These are phyloP conservation scores for Crotophaga sulcirostris DNA, from an alignment of 2,113 vertebrate genomes.

Conservation along the genomic window DNA sequence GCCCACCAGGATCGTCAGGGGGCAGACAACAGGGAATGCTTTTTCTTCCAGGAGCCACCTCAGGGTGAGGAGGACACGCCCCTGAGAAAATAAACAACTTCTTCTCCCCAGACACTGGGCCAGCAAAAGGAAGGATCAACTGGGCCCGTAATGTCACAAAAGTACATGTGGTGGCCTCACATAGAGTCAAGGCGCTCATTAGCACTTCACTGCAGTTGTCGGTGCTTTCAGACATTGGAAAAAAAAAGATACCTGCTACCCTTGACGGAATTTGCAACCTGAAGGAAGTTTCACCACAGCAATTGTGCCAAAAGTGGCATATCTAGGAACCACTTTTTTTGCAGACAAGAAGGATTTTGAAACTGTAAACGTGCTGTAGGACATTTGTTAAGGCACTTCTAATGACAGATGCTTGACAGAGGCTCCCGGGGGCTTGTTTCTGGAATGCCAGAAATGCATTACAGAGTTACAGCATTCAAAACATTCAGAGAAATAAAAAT, in stretches of 20 bases:
- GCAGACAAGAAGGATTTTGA: not conserved
- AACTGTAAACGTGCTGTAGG: not conserved
- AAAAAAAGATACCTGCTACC: not conserved
- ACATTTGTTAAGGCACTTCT: not conserved
- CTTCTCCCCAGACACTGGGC: not conserved
- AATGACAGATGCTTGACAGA: not conserved
- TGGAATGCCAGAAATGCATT: slow-evolving; percentile 17
- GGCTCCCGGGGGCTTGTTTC: not conserved
- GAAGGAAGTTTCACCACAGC: not conserved
- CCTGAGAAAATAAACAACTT: not conserved
- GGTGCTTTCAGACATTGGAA: not conserved
- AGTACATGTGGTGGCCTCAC: rapidly evolving
- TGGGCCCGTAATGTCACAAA: not conserved
- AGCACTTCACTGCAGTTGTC: not conserved
- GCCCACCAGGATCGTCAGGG: not conserved
- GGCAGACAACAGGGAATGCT: not conserved
- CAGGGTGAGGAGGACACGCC: not conserved
- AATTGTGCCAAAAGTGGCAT: not conserved
- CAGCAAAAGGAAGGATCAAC: not conserved
- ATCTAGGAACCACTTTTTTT: not conserved
- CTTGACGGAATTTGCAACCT: not conserved
- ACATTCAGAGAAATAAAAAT: not conserved
- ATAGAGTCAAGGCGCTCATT: too few species aligned
- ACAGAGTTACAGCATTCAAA: not conserved
- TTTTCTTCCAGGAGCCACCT: not conserved